Conservation (phyloP, 2,888 invertebrate genomes). For the Noctua fimbriata region DNA sequence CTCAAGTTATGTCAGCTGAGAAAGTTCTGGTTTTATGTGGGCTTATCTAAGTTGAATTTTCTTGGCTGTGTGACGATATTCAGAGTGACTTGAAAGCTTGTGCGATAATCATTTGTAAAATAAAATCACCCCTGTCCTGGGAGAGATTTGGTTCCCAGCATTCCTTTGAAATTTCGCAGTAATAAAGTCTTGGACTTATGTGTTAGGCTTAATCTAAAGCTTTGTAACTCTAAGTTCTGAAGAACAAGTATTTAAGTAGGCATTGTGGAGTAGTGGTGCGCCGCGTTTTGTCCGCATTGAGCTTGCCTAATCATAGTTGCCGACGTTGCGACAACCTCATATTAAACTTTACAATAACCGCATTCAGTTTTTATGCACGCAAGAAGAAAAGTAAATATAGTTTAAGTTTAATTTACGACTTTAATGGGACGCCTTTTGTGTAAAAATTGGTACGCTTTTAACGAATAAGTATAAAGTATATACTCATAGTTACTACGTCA, state of each 20-base stretch:
- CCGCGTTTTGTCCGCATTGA: constrained; percentile 34
- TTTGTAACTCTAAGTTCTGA: constrained; percentile 37
- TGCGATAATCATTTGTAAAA: constrained; percentile 65
- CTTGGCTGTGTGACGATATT: constrained; percentile 62
- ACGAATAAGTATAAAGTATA: constrained; percentile 22
- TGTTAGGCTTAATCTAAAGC: constrained; percentile 54
- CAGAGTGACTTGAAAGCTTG: constrained; percentile 53
- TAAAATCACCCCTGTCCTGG: constrained; percentile 56
- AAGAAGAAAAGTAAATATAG: constrained; percentile 14
- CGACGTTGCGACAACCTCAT: constrained; percentile 34
- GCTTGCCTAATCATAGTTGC: constrained; percentile 25
- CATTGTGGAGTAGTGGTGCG: constrained; percentile 23
- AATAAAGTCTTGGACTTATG: constrained; percentile 55
- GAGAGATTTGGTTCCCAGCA: constrained; percentile 55
- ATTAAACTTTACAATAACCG: constrained; percentile 22
- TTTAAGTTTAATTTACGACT: neutral
- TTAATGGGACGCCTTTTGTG: neutral
- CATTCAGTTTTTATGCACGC: constrained; percentile 21
- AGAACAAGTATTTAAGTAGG: constrained; percentile 50
- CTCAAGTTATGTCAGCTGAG: constrained; percentile 55
- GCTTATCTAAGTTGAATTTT: constrained; percentile 64
- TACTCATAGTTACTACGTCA: constrained; percentile 50
- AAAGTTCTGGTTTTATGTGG: constrained; percentile 61
- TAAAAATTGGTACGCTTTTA: constrained; percentile 4
- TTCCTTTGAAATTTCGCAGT: constrained; percentile 52